phyloP scores from a whole-genome alignment of 2,113 vertebrate genomes.

The Mobula birostris region DNA sequence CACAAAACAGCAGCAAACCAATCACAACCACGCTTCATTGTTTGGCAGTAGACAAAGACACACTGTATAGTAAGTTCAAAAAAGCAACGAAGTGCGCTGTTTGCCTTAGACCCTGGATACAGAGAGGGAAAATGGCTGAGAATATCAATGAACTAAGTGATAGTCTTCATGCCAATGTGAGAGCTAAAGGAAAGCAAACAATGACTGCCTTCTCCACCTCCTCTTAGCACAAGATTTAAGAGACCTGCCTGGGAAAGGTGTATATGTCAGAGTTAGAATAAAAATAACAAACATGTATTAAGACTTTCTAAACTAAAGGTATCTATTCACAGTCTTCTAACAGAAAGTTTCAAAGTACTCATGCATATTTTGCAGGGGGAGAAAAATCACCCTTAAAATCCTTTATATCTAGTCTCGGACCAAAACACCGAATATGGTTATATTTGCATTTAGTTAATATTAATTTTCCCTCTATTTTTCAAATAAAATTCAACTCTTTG shows the following conservation, averaged over 20 bases:
- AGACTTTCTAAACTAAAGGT: background rate
- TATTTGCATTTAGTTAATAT: conserved; percentile 14
- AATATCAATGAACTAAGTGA: conserved; percentile 27
- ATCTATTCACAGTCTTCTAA: background rate
- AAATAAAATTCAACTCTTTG: conserved; percentile 25
- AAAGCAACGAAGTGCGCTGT: conserved; percentile 50
- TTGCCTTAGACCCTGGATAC: conserved; percentile 43
- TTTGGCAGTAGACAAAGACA: conserved; percentile 72
- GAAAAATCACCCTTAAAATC: background rate
- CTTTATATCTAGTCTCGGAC: background rate
- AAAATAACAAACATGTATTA: background rate
- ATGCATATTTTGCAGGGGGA: background rate
- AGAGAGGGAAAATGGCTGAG: conserved; percentile 27
- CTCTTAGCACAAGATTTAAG: background rate
- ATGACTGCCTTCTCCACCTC: background rate
- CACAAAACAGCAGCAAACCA: conserved; percentile 53
- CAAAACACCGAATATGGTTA: background rate
- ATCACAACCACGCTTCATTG: conserved; percentile 70
- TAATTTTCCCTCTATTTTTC: conserved; percentile 3
- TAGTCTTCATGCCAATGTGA: background rate
- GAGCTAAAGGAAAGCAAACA: background rate
- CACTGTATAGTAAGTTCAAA: conserved; percentile 65
- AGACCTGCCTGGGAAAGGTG: background rate
- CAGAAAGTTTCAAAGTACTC: background rate
- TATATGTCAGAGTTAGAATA: background rate